A percentile compares a stretch with the other conserved stretches of the same genome.
phyloP scores from a whole-genome alignment of 1,140 invertebrate genomes.

The Sminthurinus signatus region DNA sequence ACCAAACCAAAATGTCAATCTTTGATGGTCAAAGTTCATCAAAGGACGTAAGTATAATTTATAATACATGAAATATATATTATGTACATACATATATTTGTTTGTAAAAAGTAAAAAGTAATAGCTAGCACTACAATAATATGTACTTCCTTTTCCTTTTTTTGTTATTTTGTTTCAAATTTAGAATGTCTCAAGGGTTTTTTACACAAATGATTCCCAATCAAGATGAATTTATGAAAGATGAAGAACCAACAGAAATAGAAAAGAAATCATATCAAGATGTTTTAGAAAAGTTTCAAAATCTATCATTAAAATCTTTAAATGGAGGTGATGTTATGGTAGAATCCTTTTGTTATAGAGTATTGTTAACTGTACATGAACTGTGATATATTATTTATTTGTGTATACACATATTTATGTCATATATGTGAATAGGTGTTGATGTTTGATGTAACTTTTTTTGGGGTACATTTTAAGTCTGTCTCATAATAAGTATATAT shows the following conservation, averaged over 20 bases:
- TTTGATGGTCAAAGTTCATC: too few species aligned
- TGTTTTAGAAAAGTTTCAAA: constrained; percentile 5
- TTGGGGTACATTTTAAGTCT: neutral
- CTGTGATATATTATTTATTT: neutral
- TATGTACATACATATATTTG: too few species aligned
- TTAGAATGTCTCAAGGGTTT: neutral
- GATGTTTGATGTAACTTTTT: neutral
- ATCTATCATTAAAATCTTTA: neutral
- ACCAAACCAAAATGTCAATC: too few species aligned
- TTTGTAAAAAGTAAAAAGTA: too few species aligned
- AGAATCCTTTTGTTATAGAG: neutral
- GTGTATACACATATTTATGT: neutral
- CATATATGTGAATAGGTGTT: neutral
- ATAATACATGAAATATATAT: too few species aligned
- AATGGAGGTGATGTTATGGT: neutral
- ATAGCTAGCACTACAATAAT: too few species aligned
- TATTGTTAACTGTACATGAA: neutral
- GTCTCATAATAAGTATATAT: neutral
- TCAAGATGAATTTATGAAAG: neutral
- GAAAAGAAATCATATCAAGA: constrained; percentile 1
- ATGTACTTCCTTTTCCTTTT: too few species aligned
- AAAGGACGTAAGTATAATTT: too few species aligned
- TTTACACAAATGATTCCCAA: neutral
- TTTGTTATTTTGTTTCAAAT: too few species aligned
- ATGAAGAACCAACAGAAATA: neutral